Evolutionary conservation across 2,888 invertebrate species (phyloP).

Genomic region (Cerastis leucographa): DNA sequence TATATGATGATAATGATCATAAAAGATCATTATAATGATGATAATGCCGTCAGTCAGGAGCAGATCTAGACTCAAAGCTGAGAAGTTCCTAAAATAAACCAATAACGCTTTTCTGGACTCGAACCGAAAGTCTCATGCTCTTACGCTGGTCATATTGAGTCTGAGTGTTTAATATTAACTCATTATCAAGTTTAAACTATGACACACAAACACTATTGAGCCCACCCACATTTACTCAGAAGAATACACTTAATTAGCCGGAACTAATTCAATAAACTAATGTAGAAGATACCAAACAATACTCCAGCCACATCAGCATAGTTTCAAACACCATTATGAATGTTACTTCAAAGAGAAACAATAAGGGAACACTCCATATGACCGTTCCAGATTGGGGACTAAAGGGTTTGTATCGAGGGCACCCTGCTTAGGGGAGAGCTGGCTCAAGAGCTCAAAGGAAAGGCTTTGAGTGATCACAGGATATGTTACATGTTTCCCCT

Average conservation of each 20-base stretch:
- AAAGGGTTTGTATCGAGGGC: conserved; percentile 60
- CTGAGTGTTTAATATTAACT: not conserved
- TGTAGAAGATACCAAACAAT: conserved; percentile 14
- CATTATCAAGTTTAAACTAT: not conserved
- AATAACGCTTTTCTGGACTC: not conserved
- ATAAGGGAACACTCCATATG: conserved; percentile 47
- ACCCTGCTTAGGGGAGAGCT: conserved; percentile 52
- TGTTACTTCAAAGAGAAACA: conserved; percentile 55
- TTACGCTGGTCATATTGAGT: not conserved
- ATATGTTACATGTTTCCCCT: conserved; percentile 56
- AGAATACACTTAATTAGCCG: conserved; percentile 15
- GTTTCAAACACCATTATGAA: conserved; percentile 24
- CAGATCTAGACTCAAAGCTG: not conserved
- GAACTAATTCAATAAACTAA: conserved; percentile 34
- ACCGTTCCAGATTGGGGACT: conserved; percentile 52
- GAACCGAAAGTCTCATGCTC: not conserved
- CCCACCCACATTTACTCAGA: not conserved
- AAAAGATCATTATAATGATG: too few species aligned
- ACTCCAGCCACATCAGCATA: conserved; percentile 22
- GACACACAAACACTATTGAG: not conserved
- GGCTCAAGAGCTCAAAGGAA: conserved; percentile 61
- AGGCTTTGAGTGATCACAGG: conserved; percentile 65
- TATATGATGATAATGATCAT: too few species aligned
- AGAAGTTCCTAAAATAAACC: not conserved
- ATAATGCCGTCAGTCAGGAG: not conserved